Percentiles rank a stretch among this genome's conserved stretches.
phyloP scores from a whole-genome alignment of 2,113 vertebrate genomes.

The Motacilla alba region DNA sequence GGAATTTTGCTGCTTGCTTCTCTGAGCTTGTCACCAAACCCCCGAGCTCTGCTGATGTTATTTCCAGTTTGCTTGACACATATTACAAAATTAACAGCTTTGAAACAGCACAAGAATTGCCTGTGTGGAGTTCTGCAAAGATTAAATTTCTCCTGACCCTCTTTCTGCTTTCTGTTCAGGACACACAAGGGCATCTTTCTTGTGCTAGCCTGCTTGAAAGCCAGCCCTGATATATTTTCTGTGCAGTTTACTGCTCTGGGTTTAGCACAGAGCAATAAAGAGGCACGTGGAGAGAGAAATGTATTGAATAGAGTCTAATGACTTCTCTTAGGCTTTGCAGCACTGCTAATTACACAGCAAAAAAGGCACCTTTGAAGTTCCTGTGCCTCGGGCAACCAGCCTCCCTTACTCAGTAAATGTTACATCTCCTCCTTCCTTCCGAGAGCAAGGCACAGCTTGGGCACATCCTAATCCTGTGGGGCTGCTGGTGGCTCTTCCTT shows the following conservation, averaged over 20 bases:
- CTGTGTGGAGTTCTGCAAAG: not conserved
- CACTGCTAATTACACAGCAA: not conserved
- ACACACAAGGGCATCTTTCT: not conserved
- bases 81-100: not conserved
- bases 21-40: not conserved
- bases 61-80: not conserved
- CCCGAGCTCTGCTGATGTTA: not conserved
- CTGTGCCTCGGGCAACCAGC: not conserved
- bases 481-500: not conserved
- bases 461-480: not conserved
- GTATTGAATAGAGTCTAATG: not conserved
- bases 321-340: not conserved
- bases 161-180: not conserved
- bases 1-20: not conserved
- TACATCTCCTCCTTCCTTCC: not conserved
- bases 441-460: not conserved
- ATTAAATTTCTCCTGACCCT: not conserved
- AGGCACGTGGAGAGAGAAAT: not conserved
- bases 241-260: not conserved
- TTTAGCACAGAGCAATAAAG: not conserved
- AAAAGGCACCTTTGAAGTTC: not conserved
- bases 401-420: not conserved
- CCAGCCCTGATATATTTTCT: not conserved
- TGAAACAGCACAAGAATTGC: not conserved
- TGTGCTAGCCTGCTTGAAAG: not conserved